phyloP scores from a whole-genome alignment of 2,113 vertebrate genomes.

The Cyrtonyx montezumae region DNA sequence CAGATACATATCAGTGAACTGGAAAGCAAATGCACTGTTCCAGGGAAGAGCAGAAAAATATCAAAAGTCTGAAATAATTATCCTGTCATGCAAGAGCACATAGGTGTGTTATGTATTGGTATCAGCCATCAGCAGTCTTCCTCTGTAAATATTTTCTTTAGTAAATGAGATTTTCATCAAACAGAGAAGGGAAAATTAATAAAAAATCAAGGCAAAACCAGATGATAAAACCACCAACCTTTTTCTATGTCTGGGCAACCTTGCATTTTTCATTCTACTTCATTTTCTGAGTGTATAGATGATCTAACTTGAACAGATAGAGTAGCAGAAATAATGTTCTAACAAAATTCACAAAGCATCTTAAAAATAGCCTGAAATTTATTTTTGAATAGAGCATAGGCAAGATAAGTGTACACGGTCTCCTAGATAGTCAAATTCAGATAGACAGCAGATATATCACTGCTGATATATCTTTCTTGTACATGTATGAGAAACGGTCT shows the following conservation, averaged over 20 bases:
- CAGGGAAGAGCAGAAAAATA: not conserved
- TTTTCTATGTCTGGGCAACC: not conserved
- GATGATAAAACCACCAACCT: not conserved
- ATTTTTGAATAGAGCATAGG: not conserved
- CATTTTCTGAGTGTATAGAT: not conserved
- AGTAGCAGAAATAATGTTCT: not conserved
- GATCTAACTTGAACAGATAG: not conserved
- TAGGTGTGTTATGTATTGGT: not conserved
- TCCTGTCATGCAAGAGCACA: conserved; percentile 23
- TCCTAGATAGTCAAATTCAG: not conserved
- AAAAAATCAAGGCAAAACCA: conserved; percentile 18
- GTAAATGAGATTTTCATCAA: conserved; percentile 58
- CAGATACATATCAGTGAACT: conserved; percentile 8
- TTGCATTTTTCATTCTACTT: conserved; percentile 6
- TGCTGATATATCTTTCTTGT: not conserved
- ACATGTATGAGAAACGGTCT: not conserved
- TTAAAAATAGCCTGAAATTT: not conserved
- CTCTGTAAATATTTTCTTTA: conserved; percentile 51
- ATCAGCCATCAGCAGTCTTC: conserved; percentile 18
- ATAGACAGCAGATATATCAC: not conserved
- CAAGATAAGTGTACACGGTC: not conserved
- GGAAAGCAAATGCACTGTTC: conserved; percentile 10
- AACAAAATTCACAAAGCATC: not conserved
- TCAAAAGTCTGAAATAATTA: conserved; percentile 48
- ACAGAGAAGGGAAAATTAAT: not conserved